Conservation (phyloP, 1,140 invertebrate species). For the Nixonia krombeini region DNA sequence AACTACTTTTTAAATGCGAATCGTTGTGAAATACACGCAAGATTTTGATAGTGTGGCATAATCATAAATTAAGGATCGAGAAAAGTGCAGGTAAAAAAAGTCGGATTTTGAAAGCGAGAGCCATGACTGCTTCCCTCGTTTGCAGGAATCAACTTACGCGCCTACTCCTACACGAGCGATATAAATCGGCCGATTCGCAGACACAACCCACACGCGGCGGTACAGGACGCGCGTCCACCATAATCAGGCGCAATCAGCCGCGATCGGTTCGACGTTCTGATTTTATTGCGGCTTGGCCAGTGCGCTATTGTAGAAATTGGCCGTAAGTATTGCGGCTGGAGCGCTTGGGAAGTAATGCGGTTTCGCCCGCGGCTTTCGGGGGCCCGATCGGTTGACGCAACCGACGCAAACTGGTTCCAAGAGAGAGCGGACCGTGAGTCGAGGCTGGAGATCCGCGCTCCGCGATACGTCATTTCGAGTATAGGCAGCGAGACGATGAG, state of each 20-base stretch:
- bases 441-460: conserved; percentile 26
- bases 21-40: too few species aligned
- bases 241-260: conserved; percentile 22
- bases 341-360: conserved; percentile 21
- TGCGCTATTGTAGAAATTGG: conserved; percentile 11
- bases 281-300: conserved; percentile 16
- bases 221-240: conserved; percentile 12
- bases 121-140: too few species aligned
- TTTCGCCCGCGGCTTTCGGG: conserved; percentile 15
- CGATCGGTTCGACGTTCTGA: conserved; percentile 20
- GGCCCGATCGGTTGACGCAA: conserved; percentile 18
- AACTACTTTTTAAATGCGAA: too few species aligned
- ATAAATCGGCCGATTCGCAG: conserved; percentile 11
- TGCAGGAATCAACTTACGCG: neutral
- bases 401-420: conserved; percentile 46
- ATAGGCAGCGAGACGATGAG: conserved; percentile 1
- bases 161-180: conserved; percentile 7
- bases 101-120: too few species aligned
- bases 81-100: too few species aligned
- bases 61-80: too few species aligned
- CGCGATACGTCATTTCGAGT: conserved; percentile 18
- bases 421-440: too few species aligned
- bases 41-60: too few species aligned
- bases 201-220: conserved; percentile 16
- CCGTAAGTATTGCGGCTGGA: conserved; percentile 12